Percentiles rank a stretch among this genome's conserved stretches.
phyloP scores from a whole-genome alignment of 2,113 vertebrate genomes.

The Otis tarda region DNA sequence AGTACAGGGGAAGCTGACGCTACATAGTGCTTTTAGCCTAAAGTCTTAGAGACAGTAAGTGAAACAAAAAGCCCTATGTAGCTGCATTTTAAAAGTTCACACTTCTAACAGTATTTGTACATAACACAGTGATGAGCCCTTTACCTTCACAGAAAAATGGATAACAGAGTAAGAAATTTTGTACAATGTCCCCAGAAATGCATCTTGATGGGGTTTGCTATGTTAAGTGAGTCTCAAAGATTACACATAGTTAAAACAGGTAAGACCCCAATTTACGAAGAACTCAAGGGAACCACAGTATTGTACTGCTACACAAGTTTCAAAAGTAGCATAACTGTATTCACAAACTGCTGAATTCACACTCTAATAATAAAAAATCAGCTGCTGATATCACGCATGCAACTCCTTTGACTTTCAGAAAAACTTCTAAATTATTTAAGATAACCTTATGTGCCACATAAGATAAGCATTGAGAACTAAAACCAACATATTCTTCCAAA shows the following conservation, averaged over 20 bases:
- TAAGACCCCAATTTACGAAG: not conserved
- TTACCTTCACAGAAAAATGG: not conserved
- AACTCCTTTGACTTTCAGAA: not conserved
- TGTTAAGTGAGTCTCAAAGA: not conserved
- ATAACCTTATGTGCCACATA: not conserved
- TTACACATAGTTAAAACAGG: not conserved
- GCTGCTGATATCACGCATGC: fast-evolving
- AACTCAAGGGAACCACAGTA: not conserved
- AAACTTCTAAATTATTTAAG: not conserved
- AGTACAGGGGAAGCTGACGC: not conserved
- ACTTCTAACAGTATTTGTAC: not conserved
- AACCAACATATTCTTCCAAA: not conserved
- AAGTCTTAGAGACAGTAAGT: not conserved
- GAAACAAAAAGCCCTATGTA: not conserved
- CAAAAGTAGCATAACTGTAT: not conserved
- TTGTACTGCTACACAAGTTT: not conserved
- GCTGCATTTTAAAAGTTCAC: not conserved
- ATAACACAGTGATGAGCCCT: not conserved
- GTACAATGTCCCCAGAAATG: not conserved
- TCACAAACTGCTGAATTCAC: not conserved
- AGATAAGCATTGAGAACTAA: not conserved
- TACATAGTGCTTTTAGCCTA: not conserved
- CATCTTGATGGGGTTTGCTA: not conserved
- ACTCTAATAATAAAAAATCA: not conserved
- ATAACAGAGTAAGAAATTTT: not conserved